Evolutionary conservation across 2,888 invertebrate species (phyloP).

Genomic region (Orchesella flavescens): DNA sequence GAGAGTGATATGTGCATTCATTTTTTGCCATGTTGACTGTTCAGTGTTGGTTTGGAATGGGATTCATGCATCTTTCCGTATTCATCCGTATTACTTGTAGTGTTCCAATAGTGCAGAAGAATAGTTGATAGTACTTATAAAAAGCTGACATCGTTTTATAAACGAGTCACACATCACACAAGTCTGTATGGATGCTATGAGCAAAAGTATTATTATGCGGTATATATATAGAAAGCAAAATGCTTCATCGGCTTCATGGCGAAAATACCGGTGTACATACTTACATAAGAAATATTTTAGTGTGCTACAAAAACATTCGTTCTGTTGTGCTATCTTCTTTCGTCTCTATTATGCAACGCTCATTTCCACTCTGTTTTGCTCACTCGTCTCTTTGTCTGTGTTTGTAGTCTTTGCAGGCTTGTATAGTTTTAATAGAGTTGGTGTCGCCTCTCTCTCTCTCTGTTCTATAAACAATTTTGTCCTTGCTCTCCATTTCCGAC

Average conservation of each 20-base stretch:
- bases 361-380: constrained; percentile 40
- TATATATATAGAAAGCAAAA: neutral
- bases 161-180: neutral
- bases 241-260: neutral
- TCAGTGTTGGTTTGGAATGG: constrained; percentile 24
- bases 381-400: constrained; percentile 13
- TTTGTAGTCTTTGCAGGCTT: neutral
- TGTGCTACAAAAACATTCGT: neutral
- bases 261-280: neutral
- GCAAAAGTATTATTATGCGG: constrained; percentile 1
- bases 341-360: constrained; percentile 46
- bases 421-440: constrained; percentile 6
- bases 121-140: neutral
- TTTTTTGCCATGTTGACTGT: constrained; percentile 1
- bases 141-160: neutral
- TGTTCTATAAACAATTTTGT: constrained; percentile 62
- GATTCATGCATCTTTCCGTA: constrained; percentile 15
- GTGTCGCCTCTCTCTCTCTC: constrained; percentile 42
- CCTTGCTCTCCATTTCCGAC: constrained; percentile 66
- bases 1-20: neutral
- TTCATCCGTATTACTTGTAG: neutral
- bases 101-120: constrained; percentile 8
- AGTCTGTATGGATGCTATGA: neutral
- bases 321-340: neutral
- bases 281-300: neutral